Evolutionary conservation across 2,888 invertebrate species (phyloP).

Genomic region (Platypus cylindrus): DNA sequence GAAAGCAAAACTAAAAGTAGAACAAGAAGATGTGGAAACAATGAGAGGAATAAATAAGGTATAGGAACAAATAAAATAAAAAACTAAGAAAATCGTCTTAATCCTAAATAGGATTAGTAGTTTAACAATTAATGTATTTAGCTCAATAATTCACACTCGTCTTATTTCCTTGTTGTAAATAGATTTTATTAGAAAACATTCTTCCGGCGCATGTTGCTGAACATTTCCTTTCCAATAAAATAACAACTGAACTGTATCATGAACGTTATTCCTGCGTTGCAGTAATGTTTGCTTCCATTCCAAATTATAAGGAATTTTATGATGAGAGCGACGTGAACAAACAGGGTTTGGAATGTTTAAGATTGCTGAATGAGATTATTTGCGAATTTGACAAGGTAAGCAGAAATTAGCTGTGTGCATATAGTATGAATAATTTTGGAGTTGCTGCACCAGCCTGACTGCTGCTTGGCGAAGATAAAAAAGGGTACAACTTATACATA

Average conservation of each 20-base stretch:
- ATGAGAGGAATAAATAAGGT: constrained; percentile 93
- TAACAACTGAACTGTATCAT: constrained; percentile 81
- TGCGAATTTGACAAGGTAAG: constrained; percentile 93
- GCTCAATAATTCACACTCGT: background rate
- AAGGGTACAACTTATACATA: too few relatives aligned
- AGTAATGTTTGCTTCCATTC: constrained; percentile 97
- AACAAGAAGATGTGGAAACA: constrained; percentile 91
- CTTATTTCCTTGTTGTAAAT: constrained; percentile 20
- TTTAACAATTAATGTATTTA: background rate
- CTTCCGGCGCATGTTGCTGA: constrained; percentile 92
- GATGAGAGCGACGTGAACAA: constrained; percentile 95
- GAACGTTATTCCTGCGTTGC: constrained; percentile 87
- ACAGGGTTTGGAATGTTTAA: constrained; percentile 86
- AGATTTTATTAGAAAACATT: constrained; percentile 90
- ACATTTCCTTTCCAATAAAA: constrained; percentile 70
- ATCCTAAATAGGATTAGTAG: background rate
- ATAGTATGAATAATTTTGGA: too few relatives aligned
- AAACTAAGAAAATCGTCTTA: background rate
- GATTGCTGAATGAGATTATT: constrained; percentile 92
- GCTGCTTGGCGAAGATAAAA: too few relatives aligned
- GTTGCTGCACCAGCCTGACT: too few relatives aligned
- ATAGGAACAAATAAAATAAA: constrained; percentile 5
- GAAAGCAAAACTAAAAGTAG: constrained; percentile 84
- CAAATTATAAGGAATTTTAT: constrained; percentile 95
- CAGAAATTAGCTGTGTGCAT: too few relatives aligned